These are phyloP conservation scores for Lacerta bilineata DNA, from an alignment of 2,797 vertebrate genomes.

Conservation along the genomic window DNA sequence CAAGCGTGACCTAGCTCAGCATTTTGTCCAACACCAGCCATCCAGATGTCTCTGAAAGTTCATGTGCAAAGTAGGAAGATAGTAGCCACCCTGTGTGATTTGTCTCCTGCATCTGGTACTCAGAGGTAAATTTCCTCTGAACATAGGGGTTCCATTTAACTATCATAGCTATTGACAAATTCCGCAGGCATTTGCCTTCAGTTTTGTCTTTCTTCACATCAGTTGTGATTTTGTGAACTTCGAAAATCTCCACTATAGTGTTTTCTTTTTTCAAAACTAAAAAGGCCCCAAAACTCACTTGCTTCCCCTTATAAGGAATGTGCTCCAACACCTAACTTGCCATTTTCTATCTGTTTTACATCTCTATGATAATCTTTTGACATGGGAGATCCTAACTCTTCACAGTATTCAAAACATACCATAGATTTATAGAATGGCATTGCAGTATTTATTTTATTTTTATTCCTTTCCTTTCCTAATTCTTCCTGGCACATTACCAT, in stretches of 20 bases:
- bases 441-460: not conserved
- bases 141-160: not conserved
- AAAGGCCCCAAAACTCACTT: not conserved
- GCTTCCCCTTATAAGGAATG: not conserved
- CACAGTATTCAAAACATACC: not conserved
- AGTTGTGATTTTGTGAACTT: not conserved
- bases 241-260: not conserved
- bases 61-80: not conserved
- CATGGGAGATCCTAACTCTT: not conserved
- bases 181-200: not conserved
- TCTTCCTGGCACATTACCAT: not conserved
- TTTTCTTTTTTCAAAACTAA: not conserved
- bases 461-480: not conserved
- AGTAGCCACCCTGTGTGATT: not conserved
- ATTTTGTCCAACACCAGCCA: not conserved
- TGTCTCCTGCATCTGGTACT: not conserved
- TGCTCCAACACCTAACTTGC: not conserved
- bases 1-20: not conserved
- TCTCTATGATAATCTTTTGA: not conserved
- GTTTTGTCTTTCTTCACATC: not conserved
- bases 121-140: not conserved
- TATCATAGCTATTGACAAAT: not conserved
- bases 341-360: not conserved
- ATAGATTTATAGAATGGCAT: not conserved
- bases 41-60: slow-evolving; percentile 1